Evolutionary conservation across 92 coral and sea anemone species (phyloP).

Genomic region (Plumapathes pennacea): DNA sequence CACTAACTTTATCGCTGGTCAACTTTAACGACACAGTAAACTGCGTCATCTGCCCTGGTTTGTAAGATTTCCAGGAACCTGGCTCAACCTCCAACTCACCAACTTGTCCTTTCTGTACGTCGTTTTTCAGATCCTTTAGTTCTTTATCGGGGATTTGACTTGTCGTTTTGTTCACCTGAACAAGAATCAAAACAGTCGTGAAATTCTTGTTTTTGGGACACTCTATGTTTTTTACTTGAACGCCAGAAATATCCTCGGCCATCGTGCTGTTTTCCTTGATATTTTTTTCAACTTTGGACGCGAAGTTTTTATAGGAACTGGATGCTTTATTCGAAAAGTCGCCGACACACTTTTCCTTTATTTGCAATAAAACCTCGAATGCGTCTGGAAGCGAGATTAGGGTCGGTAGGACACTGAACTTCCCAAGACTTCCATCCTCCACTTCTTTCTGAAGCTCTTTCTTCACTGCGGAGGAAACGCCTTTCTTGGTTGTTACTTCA

Average conservation of each 20-base stretch:
- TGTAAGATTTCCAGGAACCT: conserved; percentile 11
- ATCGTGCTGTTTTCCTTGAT: conserved; percentile 1
- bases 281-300: neutral
- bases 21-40: neutral
- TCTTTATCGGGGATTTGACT: conserved; percentile 9
- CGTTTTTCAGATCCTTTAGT: neutral
- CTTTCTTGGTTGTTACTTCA: neutral
- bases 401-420: conserved; percentile 7
- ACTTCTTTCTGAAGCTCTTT: neutral
- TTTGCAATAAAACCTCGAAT: conserved; percentile 9
- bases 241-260: too few relatives aligned
- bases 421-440: conserved; percentile 7
- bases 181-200: conserved; percentile 10
- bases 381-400: conserved; percentile 4
- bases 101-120: conserved; percentile 13
- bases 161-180: conserved; percentile 7
- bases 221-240: conserved; percentile 2
- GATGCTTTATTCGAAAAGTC: neutral
- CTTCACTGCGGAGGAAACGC: neutral
- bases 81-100: conserved; percentile 15
- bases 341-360: neutral
- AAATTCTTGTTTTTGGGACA: conserved; percentile 4
- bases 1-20: neutral
- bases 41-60: conserved; percentile 11
- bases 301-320: too few relatives aligned